phyloP scores from a whole-genome alignment of 2,113 vertebrate genomes.

The Phylloscopus trochilus region DNA sequence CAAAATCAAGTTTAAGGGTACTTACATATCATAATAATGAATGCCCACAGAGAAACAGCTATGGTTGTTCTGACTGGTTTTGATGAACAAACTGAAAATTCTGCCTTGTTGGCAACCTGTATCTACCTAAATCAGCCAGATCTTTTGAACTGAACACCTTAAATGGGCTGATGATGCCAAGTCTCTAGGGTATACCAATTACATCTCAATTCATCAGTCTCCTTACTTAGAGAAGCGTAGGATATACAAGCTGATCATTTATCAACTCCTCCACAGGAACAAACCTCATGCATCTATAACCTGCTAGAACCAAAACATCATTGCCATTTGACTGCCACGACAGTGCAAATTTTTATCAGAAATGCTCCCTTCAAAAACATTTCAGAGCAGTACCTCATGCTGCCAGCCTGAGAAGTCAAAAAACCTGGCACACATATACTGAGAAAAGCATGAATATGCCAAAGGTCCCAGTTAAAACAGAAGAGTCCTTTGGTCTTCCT shows the following conservation, averaged over 20 bases:
- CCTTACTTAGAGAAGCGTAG: not conserved
- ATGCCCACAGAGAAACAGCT: not conserved
- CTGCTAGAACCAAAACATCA: not conserved
- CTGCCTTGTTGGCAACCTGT: not conserved
- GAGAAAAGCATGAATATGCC: not conserved
- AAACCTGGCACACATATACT: not conserved
- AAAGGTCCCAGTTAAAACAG: not conserved
- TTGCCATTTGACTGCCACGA: not conserved
- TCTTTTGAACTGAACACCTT: not conserved
- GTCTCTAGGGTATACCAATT: not conserved
- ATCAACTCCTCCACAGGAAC: not conserved
- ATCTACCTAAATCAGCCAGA: not conserved
- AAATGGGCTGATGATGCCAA: not conserved
- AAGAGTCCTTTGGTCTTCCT: not conserved
- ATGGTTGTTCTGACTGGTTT: not conserved
- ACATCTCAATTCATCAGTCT: not conserved
- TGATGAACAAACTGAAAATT: not conserved
- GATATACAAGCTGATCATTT: not conserved
- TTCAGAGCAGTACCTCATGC: not conserved
- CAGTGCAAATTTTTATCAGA: not conserved
- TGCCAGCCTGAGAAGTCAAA: not conserved
- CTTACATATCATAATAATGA: not conserved
- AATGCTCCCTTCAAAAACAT: not conserved
- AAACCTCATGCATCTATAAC: not conserved
- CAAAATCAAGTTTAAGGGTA: not conserved